Conservation (phyloP, 2,797 vertebrate genomes). For the Malacoraja senta region DNA sequence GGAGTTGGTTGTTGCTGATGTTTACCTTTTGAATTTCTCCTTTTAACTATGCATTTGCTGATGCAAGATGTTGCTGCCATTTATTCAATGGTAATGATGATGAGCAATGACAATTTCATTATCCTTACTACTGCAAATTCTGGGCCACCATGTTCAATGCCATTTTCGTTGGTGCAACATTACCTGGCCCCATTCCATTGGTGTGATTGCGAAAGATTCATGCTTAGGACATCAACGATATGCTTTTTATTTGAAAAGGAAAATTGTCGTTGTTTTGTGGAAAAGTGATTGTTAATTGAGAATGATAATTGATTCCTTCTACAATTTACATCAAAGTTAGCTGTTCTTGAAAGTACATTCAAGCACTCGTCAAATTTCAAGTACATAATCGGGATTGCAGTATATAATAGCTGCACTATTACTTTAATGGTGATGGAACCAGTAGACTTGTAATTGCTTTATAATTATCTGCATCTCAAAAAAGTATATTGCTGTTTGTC, state of each 20-base stretch:
- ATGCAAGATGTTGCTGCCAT: too few species aligned
- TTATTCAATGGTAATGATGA: too few species aligned
- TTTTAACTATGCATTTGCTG: neutral
- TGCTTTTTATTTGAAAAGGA: neutral
- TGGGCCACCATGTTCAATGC: neutral
- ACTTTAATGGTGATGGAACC: constrained; percentile 3
- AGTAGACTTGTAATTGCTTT: neutral
- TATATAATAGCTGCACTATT: neutral
- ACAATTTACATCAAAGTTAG: neutral
- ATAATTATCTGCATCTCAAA: neutral
- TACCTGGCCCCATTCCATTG: neutral
- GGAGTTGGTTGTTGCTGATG: too few species aligned
- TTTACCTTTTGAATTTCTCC: neutral
- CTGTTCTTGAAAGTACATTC: neutral
- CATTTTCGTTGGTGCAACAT: neutral
- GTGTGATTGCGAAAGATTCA: neutral
- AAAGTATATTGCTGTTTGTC: neutral
- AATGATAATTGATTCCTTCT: neutral
- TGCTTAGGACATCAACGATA: neutral
- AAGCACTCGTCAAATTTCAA: neutral
- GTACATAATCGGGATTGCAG: neutral
- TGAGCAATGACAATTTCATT: too few species aligned
- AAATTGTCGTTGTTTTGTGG: neutral
- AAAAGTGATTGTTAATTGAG: neutral
- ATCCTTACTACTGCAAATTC: neutral